phyloP scores from a whole-genome alignment of 2,797 vertebrate species.

The Lutjanus argentimaculatus region DNA sequence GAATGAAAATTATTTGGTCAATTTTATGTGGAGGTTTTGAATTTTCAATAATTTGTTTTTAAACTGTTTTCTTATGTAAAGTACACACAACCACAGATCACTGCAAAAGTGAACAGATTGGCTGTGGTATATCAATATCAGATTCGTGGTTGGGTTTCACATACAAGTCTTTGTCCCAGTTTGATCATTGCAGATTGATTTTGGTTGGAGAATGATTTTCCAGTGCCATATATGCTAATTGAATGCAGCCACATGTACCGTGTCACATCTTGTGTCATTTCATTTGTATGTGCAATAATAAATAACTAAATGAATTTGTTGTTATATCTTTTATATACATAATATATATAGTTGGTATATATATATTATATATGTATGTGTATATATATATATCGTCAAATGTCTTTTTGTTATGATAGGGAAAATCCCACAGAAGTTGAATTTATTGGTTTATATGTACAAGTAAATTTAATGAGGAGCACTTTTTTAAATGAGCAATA shows the following conservation, averaged over 20 bases:
- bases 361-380: no score
- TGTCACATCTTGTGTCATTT: constrained; percentile 4
- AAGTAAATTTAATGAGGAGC: neutral
- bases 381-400: neutral
- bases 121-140: neutral
- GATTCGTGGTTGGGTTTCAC: neutral
- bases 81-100: neutral
- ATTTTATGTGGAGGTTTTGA: neutral
- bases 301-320: neutral
- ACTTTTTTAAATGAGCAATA: neutral
- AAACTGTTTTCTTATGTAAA: neutral
- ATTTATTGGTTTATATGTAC: neutral
- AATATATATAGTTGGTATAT: no score
- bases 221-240: neutral
- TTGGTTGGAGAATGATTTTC: neutral
- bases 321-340: no score
- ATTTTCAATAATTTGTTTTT: neutral
- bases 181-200: neutral
- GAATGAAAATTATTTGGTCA: neutral
- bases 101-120: neutral
- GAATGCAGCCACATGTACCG: neutral
- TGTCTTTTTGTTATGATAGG: neutral
- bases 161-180: neutral
- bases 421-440: neutral
- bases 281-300: constrained; percentile 15